phyloP scores from a whole-genome alignment of 2,113 vertebrate species.

The Gopherus evgoodei region DNA sequence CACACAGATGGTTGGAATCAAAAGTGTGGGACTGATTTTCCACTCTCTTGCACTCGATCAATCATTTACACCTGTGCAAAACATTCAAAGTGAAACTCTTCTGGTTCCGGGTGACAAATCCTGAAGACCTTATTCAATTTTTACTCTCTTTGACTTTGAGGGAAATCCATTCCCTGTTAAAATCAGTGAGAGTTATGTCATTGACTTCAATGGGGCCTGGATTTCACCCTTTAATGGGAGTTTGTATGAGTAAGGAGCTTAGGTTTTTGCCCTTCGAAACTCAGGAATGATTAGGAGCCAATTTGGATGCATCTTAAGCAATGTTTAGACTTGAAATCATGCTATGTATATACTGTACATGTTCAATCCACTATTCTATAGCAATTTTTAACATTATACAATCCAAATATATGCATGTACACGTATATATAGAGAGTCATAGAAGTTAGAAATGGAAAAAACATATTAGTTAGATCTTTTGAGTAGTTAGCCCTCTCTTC shows the following conservation, averaged over 20 bases:
- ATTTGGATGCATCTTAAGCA: neutral
- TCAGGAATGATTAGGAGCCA: neutral
- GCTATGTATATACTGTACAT: fast-evolving
- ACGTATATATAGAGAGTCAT: fast-evolving
- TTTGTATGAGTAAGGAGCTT: neutral
- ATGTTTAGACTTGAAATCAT: neutral
- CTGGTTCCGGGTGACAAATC: neutral
- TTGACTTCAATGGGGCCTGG: neutral
- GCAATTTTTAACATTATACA: neutral
- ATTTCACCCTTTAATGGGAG: fast-evolving
- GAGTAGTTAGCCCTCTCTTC: fast-evolving
- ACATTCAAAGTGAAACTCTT: neutral
- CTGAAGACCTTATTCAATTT: neutral
- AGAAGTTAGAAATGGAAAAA: neutral
- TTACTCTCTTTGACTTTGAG: neutral
- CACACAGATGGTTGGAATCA: neutral
- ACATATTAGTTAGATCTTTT: too few relatives aligned
- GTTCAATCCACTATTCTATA: neutral
- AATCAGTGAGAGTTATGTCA: neutral
- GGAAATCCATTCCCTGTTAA: fast-evolving
- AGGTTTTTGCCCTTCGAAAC: neutral
- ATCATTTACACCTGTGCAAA: neutral
- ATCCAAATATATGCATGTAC: neutral
- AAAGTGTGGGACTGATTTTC: neutral
- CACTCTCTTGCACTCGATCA: neutral